Evolutionary conservation across 1,140 invertebrate species (phyloP).

Genomic region (Dryas iulia): DNA sequence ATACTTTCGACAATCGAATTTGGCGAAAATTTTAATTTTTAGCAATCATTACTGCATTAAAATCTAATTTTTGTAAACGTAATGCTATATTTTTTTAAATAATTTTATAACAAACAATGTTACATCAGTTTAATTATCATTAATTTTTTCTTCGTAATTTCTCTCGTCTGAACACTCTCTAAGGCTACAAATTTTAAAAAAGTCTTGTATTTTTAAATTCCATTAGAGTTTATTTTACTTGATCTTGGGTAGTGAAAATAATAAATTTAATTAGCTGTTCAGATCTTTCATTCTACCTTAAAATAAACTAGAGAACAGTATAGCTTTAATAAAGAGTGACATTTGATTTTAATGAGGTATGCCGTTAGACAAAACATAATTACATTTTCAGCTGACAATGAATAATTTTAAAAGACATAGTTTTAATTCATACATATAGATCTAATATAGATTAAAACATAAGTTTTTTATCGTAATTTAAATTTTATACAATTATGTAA

Average conservation of each 20-base stretch:
- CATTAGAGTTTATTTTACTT: constrained; percentile 10
- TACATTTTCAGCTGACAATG: neutral
- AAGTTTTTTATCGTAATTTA: too few relatives aligned
- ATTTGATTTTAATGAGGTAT: neutral
- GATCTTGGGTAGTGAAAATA: neutral
- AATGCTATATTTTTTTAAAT: too few relatives aligned
- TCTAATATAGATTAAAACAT: neutral
- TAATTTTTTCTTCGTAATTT: neutral
- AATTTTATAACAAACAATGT: too few relatives aligned
- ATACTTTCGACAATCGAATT: too few relatives aligned
- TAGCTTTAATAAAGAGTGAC: neutral
- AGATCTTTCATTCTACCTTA: neutral
- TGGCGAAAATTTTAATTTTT: too few relatives aligned
- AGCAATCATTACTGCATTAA: too few relatives aligned
- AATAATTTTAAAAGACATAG: neutral
- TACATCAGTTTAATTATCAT: neutral
- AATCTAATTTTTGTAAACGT: too few relatives aligned
- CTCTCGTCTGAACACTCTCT: neutral
- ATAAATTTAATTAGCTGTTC: constrained; percentile 10
- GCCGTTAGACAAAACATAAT: neutral
- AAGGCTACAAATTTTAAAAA: neutral
- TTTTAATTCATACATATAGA: neutral
- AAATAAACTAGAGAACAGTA: neutral
- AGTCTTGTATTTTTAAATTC: constrained; percentile 11
- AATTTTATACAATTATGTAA: too few relatives aligned